Percentiles rank a stretch among this genome's conserved stretches.
Conservation (phyloP, 1,140 invertebrate genomes). For the Zophobas atratus region DNA sequence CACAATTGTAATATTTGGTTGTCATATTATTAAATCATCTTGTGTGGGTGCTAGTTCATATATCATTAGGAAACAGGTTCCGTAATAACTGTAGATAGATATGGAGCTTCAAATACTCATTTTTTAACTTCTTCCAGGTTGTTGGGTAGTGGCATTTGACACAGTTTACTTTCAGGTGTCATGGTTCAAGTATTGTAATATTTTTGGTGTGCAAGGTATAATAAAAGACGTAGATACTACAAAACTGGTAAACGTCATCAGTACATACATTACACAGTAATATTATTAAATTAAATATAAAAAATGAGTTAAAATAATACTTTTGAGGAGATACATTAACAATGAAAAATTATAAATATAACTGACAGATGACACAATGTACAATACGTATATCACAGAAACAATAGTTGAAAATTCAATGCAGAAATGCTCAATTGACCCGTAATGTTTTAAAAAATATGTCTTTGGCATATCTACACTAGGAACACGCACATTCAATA, state of each 20-base stretch:
- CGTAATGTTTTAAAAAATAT: constrained; percentile 34
- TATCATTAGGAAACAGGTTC: too few relatives aligned
- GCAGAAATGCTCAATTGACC: constrained; percentile 46
- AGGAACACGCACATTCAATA: constrained; percentile 82
- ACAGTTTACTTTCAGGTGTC: neutral
- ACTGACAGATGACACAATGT: constrained; percentile 35
- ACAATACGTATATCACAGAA: constrained; percentile 45
- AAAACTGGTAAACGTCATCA: constrained; percentile 34
- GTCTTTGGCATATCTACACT: constrained; percentile 54
- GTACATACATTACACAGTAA: constrained; percentile 34
- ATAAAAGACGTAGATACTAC: constrained; percentile 8
- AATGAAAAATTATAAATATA: constrained; percentile 40
- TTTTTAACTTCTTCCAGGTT: too few relatives aligned
- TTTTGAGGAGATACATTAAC: constrained; percentile 20
- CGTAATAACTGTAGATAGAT: too few relatives aligned
- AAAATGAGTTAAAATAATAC: constrained; percentile 43
- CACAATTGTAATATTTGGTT: too few relatives aligned
- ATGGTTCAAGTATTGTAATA: neutral
- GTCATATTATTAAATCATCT: too few relatives aligned
- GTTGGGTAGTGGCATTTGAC: too few relatives aligned
- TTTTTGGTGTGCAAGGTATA: neutral
- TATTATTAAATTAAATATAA: constrained; percentile 43
- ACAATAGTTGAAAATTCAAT: constrained; percentile 42
- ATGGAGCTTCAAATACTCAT: too few relatives aligned
- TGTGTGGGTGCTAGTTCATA: too few relatives aligned